phyloP scores from a whole-genome alignment of 2,888 invertebrate species.

The Allolobophora icterica region DNA sequence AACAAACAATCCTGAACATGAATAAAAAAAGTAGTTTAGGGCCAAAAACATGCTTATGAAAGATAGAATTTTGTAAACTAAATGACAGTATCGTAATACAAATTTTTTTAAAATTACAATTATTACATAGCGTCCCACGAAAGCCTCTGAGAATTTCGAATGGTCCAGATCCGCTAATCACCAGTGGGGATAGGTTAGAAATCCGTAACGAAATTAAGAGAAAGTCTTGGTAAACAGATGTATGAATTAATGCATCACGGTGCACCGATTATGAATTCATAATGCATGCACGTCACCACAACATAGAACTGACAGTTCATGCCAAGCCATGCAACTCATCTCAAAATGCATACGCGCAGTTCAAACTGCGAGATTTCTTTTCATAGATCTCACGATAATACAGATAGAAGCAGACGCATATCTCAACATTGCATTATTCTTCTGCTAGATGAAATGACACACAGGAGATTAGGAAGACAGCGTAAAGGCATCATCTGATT shows the following conservation, averaged over 20 bases:
- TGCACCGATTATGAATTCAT: not conserved
- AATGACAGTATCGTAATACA: not conserved
- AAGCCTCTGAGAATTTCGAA: not conserved
- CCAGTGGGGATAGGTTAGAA: constrained; percentile 24
- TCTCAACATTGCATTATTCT: not conserved
- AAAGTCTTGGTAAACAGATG: constrained; percentile 9
- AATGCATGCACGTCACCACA: not conserved
- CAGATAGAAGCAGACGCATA: not conserved
- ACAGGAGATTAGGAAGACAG: not conserved
- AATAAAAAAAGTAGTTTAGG: not conserved
- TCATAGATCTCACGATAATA: not conserved
- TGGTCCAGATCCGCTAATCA: not conserved
- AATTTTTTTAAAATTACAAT: not conserved
- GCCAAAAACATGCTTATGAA: not conserved
- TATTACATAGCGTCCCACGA: not conserved
- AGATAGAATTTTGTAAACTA: constrained; percentile 10
- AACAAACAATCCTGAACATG: not conserved
- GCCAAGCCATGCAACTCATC: not conserved
- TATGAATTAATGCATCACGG: constrained; percentile 27
- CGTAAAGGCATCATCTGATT: not conserved
- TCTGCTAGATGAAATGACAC: not conserved
- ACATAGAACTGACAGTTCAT: not conserved
- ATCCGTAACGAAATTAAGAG: not conserved
- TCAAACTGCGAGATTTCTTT: not conserved
- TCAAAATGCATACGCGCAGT: not conserved